phyloP scores from a whole-genome alignment of 2,888 invertebrate species.

The Galerucella calmariensis region DNA sequence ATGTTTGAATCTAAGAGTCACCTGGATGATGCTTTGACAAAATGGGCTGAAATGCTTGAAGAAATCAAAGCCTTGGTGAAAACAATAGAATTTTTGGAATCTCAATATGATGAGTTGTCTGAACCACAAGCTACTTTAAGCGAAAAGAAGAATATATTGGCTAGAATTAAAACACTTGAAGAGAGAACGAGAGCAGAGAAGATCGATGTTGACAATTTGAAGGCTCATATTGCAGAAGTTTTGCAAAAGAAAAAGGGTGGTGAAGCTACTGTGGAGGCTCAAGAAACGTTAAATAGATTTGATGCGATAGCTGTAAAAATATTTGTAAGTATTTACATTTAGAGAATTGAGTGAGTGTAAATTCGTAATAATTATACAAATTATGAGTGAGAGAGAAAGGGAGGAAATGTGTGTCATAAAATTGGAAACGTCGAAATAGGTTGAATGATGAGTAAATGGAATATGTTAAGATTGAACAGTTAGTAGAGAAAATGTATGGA shows the following conservation, averaged over 20 bases:
- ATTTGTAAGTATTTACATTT: constrained; percentile 65
- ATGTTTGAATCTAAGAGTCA: constrained; percentile 92
- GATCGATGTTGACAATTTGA: constrained; percentile 87
- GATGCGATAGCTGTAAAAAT: constrained; percentile 81
- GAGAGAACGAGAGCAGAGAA: constrained; percentile 91
- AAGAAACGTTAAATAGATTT: constrained; percentile 86
- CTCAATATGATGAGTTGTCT: constrained; percentile 77
- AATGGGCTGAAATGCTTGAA: constrained; percentile 91
- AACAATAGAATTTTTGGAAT: constrained; percentile 82
- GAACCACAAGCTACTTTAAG: constrained; percentile 84
- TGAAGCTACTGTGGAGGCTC: constrained; percentile 84
- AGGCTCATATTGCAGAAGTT: constrained; percentile 87
- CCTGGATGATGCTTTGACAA: constrained; percentile 88
- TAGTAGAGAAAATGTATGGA: too few relatives aligned
- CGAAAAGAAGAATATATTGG: constrained; percentile 87
- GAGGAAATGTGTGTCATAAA: too few relatives aligned
- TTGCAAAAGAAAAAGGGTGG: constrained; percentile 86
- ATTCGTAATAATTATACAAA: too few relatives aligned
- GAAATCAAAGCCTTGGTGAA: constrained; percentile 88
- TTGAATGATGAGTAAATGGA: too few relatives aligned
- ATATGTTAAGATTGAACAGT: too few relatives aligned
- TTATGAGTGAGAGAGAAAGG: too few relatives aligned
- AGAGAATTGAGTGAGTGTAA: too few relatives aligned
- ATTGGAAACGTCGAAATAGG: too few relatives aligned
- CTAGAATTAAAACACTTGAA: constrained; percentile 85